phyloP scores from a whole-genome alignment of 2,888 invertebrate genomes.

The Sminthurides aquaticus region DNA sequence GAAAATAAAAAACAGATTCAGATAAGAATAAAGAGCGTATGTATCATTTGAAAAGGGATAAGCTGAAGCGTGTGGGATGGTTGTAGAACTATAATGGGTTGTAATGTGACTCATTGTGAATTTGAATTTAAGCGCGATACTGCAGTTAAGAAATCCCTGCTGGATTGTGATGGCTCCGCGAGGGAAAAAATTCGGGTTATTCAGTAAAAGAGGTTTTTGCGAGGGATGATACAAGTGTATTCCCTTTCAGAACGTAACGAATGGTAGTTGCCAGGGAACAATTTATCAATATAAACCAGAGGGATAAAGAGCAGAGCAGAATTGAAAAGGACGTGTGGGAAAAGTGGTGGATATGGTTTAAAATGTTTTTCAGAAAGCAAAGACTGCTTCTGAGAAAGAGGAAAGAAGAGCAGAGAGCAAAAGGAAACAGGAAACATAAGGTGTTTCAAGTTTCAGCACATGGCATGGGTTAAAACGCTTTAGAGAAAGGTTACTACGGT shows the following conservation, averaged over 20 bases:
- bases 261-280: neutral
- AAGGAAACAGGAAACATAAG: too few species aligned
- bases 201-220: neutral
- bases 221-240: neutral
- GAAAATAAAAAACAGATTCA: neutral
- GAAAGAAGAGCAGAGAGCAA: too few species aligned
- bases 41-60: neutral
- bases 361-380: neutral
- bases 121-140: neutral
- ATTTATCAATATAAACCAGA: neutral
- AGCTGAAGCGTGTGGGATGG: neutral
- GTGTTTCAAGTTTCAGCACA: too few species aligned
- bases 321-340: neutral
- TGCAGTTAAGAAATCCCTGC: neutral
- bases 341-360: neutral
- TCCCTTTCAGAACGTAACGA: neutral
- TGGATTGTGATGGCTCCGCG: neutral
- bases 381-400: too few species aligned
- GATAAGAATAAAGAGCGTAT: neutral
- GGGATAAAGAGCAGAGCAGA: neutral
- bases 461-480: too few species aligned
- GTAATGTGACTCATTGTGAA: neutral
- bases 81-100: neutral
- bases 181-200: neutral
- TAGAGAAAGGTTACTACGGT: too few species aligned